Evolutionary conservation across 2,888 invertebrate species (phyloP).

Genomic region (Dromius quadrimaculatus): DNA sequence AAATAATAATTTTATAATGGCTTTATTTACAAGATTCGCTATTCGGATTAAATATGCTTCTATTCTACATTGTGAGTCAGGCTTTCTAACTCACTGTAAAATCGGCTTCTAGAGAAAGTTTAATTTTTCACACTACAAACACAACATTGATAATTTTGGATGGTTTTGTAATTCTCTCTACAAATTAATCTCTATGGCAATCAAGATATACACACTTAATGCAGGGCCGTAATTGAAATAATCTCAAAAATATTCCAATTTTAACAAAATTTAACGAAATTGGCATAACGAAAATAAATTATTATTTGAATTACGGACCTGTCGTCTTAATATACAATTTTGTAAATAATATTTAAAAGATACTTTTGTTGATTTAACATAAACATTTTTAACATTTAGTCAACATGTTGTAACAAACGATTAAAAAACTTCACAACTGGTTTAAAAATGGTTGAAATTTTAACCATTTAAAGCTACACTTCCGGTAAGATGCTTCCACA

Average conservation of each 20-base stretch:
- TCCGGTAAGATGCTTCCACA: conserved; percentile 1
- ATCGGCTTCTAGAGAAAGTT: conserved; percentile 51
- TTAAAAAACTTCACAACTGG: conserved; percentile 35
- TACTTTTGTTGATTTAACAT: conserved; percentile 40
- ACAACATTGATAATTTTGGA: conserved; percentile 48
- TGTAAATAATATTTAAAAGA: conserved; percentile 38
- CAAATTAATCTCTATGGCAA: conserved; percentile 49
- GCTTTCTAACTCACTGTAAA: conserved; percentile 36
- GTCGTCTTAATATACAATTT: conserved; percentile 32
- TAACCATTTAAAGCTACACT: conserved; percentile 39
- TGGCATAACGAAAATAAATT: too few species aligned
- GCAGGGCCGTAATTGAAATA: conserved; percentile 39
- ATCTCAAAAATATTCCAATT: conserved; percentile 35
- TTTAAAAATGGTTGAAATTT: conserved; percentile 36
- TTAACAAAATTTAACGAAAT: conserved; percentile 40
- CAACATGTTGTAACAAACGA: conserved; percentile 41
- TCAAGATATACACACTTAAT: conserved; percentile 37
- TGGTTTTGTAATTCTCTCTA: conserved; percentile 43
- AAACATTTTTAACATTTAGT: conserved; percentile 36
- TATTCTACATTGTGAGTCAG: conserved; percentile 42
- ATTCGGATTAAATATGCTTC: conserved; percentile 36
- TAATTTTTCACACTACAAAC: conserved; percentile 51
- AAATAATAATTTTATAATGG: conserved; percentile 36
- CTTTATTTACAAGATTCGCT: conserved; percentile 47
- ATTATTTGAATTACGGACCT: conserved; percentile 35